phyloP scores from a whole-genome alignment of 2,797 vertebrate species.

The Pseudochaenichthys georgianus region DNA sequence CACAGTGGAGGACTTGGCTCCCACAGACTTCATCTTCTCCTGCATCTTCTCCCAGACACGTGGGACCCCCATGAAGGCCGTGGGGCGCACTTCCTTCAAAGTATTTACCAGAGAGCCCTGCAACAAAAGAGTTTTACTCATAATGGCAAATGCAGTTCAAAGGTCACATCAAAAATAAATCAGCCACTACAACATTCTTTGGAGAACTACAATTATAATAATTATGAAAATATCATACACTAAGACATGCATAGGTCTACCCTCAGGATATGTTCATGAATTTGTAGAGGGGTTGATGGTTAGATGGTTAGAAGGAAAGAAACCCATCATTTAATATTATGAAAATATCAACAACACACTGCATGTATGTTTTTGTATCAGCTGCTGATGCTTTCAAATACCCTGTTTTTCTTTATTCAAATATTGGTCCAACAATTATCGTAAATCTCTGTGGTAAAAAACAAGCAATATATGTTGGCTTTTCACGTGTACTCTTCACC shows the following conservation, averaged over 20 bases:
- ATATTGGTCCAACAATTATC: neutral
- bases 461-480: neutral
- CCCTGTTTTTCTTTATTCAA: neutral
- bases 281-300: neutral
- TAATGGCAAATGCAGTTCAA: neutral
- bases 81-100: constrained; percentile 91
- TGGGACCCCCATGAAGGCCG: constrained; percentile 93
- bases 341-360: neutral
- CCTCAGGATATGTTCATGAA: neutral
- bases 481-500: neutral
- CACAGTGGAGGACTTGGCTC: constrained; percentile 86
- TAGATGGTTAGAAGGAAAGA: neutral
- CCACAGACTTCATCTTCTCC: constrained; percentile 89
- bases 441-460: neutral
- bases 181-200: neutral
- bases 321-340: neutral
- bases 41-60: constrained; percentile 98
- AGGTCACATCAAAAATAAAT: neutral
- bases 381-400: neutral
- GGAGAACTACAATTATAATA: neutral
- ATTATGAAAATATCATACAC: neutral
- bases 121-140: no score
- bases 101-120: constrained; percentile 93
- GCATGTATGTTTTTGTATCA: neutral
- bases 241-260: neutral